Evolutionary conservation across 2,113 vertebrate species (phyloP).

Genomic region (Notothenia coriiceps): DNA sequence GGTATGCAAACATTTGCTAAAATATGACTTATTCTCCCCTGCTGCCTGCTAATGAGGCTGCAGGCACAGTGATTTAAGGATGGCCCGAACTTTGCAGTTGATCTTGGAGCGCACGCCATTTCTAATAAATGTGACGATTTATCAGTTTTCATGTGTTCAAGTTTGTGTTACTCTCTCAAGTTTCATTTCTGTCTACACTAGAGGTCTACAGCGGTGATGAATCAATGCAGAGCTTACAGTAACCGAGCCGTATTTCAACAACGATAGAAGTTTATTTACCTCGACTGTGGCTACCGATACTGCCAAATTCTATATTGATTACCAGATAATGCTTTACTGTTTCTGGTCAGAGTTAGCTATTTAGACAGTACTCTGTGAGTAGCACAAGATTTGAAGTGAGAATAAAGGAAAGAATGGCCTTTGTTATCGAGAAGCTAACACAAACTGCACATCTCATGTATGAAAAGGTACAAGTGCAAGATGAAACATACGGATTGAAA

Average conservation of each 20-base stretch:
- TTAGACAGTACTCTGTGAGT: constrained; percentile 17
- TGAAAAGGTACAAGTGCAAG: not conserved
- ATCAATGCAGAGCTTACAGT: constrained; percentile 42
- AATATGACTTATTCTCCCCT: constrained; percentile 48
- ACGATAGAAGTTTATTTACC: constrained; percentile 31
- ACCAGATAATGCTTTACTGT: constrained; percentile 14
- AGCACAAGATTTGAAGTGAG: constrained; percentile 2
- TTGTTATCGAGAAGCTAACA: not conserved
- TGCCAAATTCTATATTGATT: constrained; percentile 29
- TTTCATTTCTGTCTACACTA: constrained; percentile 37
- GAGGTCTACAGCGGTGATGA: constrained; percentile 40
- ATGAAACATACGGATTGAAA: not conserved
- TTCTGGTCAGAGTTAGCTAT: constrained; percentile 15
- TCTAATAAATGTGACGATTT: constrained; percentile 48
- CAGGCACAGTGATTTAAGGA: constrained; percentile 40
- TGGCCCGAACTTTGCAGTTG: constrained; percentile 33
- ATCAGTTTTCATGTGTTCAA: constrained; percentile 10
- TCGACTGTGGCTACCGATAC: constrained; percentile 15
- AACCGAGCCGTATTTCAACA: constrained; percentile 31
- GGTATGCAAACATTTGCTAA: constrained; percentile 62
- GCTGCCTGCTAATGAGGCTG: constrained; percentile 59
- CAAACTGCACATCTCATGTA: not conserved
- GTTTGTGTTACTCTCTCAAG: constrained; percentile 46
- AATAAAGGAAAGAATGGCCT: constrained; percentile 4
- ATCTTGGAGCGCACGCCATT: constrained; percentile 40